Evolutionary conservation across 2,113 vertebrate genomes (phyloP).

Genomic region (Paratilapia polleni): DNA sequence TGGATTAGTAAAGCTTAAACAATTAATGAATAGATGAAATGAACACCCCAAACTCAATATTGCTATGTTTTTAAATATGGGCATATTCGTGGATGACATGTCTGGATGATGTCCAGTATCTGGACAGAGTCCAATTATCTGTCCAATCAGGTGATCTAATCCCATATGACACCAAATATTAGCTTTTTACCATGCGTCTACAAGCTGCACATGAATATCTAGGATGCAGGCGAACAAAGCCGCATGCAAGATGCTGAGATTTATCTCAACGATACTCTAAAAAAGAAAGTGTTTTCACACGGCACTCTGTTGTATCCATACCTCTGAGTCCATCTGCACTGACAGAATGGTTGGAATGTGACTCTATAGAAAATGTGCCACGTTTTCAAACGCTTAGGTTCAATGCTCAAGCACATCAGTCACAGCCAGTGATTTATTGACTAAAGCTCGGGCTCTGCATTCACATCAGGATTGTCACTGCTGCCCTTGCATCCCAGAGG

Average conservation of each 20-base stretch:
- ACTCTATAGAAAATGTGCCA: slow-evolving; percentile 52
- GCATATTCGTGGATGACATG: background rate
- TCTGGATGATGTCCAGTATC: background rate
- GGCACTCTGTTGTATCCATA: background rate
- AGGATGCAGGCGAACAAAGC: background rate
- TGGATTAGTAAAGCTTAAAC: background rate
- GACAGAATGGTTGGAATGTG: slow-evolving; percentile 23
- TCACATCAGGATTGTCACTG: slow-evolving; percentile 24
- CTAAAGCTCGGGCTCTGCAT: slow-evolving; percentile 40
- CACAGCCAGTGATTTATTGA: slow-evolving; percentile 65
- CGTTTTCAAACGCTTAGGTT: slow-evolving; percentile 59
- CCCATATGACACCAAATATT: background rate
- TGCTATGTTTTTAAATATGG: background rate
- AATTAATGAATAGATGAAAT: background rate
- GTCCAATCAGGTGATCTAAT: background rate
- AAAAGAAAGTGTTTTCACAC: background rate
- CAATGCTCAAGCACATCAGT: slow-evolving; percentile 64
- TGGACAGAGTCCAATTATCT: background rate
- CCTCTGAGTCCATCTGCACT: slow-evolving; percentile 31
- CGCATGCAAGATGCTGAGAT: background rate
- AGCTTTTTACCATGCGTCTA: background rate
- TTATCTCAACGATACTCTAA: background rate
- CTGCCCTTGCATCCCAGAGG: slow-evolving; percentile 38
- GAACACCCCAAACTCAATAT: background rate
- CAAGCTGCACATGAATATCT: background rate